Percentiles rank a stretch among this genome's conserved stretches.
phyloP scores from a whole-genome alignment of 2,797 vertebrate genomes.

The Bryconaethiops microstoma region DNA sequence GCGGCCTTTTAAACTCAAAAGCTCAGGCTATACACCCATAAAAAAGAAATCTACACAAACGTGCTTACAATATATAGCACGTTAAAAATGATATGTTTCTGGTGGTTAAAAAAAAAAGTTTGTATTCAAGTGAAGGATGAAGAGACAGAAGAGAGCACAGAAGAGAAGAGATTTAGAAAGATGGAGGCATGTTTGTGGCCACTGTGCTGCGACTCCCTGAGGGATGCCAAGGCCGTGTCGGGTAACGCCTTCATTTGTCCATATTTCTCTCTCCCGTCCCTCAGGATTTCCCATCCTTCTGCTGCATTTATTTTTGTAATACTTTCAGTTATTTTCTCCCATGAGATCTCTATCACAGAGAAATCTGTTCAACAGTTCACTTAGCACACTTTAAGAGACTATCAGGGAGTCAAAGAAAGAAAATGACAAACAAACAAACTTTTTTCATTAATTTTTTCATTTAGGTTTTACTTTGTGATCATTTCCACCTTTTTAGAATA shows the following conservation, averaged over 20 bases:
- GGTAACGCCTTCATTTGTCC: slow-evolving; percentile 77
- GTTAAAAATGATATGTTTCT: not conserved
- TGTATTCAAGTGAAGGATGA: slow-evolving; percentile 25
- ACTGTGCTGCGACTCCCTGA: slow-evolving; percentile 62
- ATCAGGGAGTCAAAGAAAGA: slow-evolving; percentile 33
- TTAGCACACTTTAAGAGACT: slow-evolving; percentile 70
- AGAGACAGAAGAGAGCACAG: slow-evolving; percentile 27
- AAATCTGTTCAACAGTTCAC: slow-evolving; percentile 72
- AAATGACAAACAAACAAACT: not conserved
- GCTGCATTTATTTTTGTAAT: slow-evolving; percentile 70
- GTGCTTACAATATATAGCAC: slow-evolving; percentile 6
- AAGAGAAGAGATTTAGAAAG: slow-evolving; percentile 20
- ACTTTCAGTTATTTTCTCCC: slow-evolving; percentile 63
- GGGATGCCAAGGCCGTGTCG: slow-evolving; percentile 67
- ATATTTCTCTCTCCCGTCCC: slow-evolving; percentile 71
- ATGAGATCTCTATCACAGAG: slow-evolving; percentile 72
- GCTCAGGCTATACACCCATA: not conserved
- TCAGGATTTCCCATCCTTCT: slow-evolving; percentile 70
- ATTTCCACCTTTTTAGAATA: no score
- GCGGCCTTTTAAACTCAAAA: not conserved
- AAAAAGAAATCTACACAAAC: not conserved
- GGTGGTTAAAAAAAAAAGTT: slow-evolving; percentile 31
- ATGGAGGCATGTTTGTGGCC: slow-evolving; percentile 48
- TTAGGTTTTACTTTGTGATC: no score
- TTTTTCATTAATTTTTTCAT: no score